Base-by-base conservation (phyloP, 2,797 vertebrate species). In the Brachyrhaphis roseni region DNA sequence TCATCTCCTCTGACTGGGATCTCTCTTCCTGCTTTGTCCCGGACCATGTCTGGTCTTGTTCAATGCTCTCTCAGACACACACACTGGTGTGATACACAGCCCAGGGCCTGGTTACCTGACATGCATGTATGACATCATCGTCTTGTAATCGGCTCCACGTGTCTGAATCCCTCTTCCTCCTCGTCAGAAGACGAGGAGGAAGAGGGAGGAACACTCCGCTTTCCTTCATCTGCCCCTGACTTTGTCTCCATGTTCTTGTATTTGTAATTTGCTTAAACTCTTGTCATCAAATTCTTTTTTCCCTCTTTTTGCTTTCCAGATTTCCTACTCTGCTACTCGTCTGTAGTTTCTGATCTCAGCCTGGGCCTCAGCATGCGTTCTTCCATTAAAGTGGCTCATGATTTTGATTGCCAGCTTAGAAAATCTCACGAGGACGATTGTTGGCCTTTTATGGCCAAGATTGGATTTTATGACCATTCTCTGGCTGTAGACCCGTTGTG, bases 21-120 rank as follows among this genome's bases (percentile, higher is more conserved):
- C 20, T n/a, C 82, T 70, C 66, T 70, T 78, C 41, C 4, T 8
- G 12, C 34, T 53, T 41, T 72, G 23, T 46, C 68, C 1, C 41
- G 62, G 84, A 79, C 53, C 12, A 79, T 73, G 90, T 80, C 88
- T 23, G 34, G 85, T 90, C 84, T 86, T 78, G 88, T 82, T 88
- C 59, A 16, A 43, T 13, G 46, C 80, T 75, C 75, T 87, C 75
- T 86, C 84, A 87, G 72, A 88, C 83, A 85, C 79, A 74, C 47
- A 47, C 70, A 75, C 76, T 70, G 66, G 76, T 84, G 80, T 26
- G 41, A 89, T 80, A 84, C 68, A 82, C 74, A 81, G 75, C 87
- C 85, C 62, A 28, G 74, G 53, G 87, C 72, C 89, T 89, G 89
- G 92, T 93, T 91, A 95, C 90, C 93, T 94, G 93, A 92, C 91